Evolutionary conservation across 1,140 invertebrate genomes (phyloP).

Genomic region (Pinna nobilis): DNA sequence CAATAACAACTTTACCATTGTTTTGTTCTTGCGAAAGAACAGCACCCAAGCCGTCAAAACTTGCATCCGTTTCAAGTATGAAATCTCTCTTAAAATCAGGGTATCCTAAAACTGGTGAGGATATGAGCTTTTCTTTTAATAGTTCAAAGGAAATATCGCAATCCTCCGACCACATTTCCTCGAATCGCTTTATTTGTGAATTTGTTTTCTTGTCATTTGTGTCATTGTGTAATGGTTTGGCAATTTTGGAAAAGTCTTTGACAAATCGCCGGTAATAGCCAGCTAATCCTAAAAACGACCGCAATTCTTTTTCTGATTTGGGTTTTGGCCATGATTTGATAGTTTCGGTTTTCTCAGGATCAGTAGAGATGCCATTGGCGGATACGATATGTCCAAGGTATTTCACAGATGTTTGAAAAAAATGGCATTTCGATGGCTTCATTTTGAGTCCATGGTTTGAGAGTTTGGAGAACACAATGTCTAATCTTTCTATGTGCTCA

Average conservation of each 20-base stretch:
- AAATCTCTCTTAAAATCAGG: slow-evolving; percentile 45
- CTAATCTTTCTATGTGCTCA: slow-evolving; percentile 15
- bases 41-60: slow-evolving; percentile 44
- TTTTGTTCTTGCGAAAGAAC: slow-evolving; percentile 55
- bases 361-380: slow-evolving; percentile 56
- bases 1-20: slow-evolving; percentile 7
- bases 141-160: slow-evolving; percentile 14
- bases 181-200: neutral
- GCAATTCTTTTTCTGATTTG: slow-evolving; percentile 48
- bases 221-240: slow-evolving; percentile 18
- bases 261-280: slow-evolving; percentile 27
- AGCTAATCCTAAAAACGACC: slow-evolving; percentile 51
- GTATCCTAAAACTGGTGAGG: slow-evolving; percentile 48
- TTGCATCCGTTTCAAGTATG: slow-evolving; percentile 46
- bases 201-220: slow-evolving; percentile 11
- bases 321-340: slow-evolving; percentile 55
- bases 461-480: slow-evolving; percentile 10
- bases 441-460: slow-evolving; percentile 26
- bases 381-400: slow-evolving; percentile 45
- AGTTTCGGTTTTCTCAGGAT: slow-evolving; percentile 38
- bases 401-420: slow-evolving; percentile 26
- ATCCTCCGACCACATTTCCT: slow-evolving; percentile 15
- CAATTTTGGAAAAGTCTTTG: slow-evolving; percentile 23
- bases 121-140: slow-evolving; percentile 43
- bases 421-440: slow-evolving; percentile 28